Base-by-base conservation (phyloP, 1,140 invertebrate species). In the Drosophila ogumai region DNA sequence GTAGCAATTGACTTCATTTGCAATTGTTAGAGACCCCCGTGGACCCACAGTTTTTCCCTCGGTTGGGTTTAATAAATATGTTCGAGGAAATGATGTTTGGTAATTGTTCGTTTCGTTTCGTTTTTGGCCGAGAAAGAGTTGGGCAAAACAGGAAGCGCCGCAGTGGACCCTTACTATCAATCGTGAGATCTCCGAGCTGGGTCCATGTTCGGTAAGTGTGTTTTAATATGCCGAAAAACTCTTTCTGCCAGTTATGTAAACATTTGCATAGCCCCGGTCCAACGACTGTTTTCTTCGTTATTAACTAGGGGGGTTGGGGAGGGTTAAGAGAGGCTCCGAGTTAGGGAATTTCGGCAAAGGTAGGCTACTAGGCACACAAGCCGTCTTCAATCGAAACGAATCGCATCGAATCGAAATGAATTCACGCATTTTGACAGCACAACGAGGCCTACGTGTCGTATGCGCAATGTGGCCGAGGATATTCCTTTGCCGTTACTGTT, bases 11-110 rank as follows among this genome's bases (percentile, higher is more conserved):
- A 67, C 82, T 87, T 82, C 76, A 86, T 86, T 86, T 82, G 79
- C 81, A 84, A 90, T 90, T 87, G 85, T 79, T 79, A 72, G 69
- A 61, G 50, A 41, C 28, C 44, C 22, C 75, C 40, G 12, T n/a
- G 50, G 50, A 76, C 63, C 79, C 59, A 49, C 50, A 79, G 84
- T 84, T 73, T 61, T 80, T 71, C 68, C 73, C 49, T 81, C 80
- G 77, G 69, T 79, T 81, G 88, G 90, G 65, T 91, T 91, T 91
- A 91, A 91, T 91, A 91, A 91, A 91, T 91, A 91, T 91, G 91
- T 91, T 91, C 81, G 80, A 91, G 91, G 91, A 91, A 91, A 91
- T 91, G 84, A 78, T 82, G 78, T 88, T 91, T 85, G 90, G 86
- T 91, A 91, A 91, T 91, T 91, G 90, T 91, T 91, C 61, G 77